These are phyloP conservation scores for Lepus europaeus DNA, from an alignment of 2,113 vertebrate species.

Conservation along the genomic window DNA sequence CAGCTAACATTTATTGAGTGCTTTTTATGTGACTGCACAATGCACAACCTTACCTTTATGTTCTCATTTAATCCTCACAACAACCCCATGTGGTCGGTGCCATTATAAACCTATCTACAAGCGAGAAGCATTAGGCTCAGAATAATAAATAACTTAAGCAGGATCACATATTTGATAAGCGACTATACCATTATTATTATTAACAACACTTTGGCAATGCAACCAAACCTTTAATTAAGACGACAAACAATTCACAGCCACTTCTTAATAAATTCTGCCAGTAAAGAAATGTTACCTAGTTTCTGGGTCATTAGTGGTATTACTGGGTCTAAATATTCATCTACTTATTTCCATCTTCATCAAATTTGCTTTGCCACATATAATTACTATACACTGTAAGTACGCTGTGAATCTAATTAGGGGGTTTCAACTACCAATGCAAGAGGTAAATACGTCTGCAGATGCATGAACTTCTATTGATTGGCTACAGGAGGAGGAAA, in stretches of 20 bases:
- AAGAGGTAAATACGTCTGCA: slow-evolving; percentile 64
- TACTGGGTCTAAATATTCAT: slow-evolving; percentile 65
- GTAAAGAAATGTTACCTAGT: slow-evolving; percentile 58
- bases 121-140: slow-evolving; percentile 33
- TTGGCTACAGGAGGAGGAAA: slow-evolving; percentile 37
- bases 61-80: slow-evolving; percentile 49
- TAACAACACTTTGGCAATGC: slow-evolving; percentile 52
- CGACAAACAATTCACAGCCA: slow-evolving; percentile 60
- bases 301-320: not conserved
- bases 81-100: not conserved
- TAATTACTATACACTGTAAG: slow-evolving; percentile 61
- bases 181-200: slow-evolving; percentile 30
- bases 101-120: slow-evolving; percentile 51
- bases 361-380: slow-evolving; percentile 37
- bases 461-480: slow-evolving; percentile 37
- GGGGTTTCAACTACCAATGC: not conserved
- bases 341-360: slow-evolving; percentile 50
- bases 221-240: slow-evolving; percentile 72
- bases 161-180: slow-evolving; percentile 27
- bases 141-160: slow-evolving; percentile 42
- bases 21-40: not conserved
- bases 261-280: slow-evolving; percentile 63
- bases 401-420: slow-evolving; percentile 59
- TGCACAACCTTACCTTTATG: not conserved
- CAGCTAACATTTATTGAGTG: slow-evolving; percentile 15